Evolutionary conservation across 2,888 invertebrate genomes (phyloP).

Genomic region (Salpingus planirostris): DNA sequence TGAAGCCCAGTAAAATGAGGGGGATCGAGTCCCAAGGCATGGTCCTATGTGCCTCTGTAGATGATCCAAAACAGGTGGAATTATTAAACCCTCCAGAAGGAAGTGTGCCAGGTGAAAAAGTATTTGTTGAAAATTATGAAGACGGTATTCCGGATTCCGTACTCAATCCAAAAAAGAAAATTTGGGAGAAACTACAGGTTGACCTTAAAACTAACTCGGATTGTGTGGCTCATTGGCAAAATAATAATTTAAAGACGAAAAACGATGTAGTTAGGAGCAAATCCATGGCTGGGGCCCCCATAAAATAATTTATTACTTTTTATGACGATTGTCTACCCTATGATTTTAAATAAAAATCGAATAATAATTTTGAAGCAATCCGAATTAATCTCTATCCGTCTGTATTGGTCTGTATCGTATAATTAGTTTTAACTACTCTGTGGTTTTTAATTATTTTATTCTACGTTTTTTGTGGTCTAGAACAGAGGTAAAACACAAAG

Average conservation of each 20-base stretch:
- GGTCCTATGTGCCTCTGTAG: slow-evolving; percentile 83
- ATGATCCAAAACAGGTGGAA: slow-evolving; percentile 76
- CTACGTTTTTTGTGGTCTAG: too few species aligned
- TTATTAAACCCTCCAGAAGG: slow-evolving; percentile 70
- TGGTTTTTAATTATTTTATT: too few species aligned
- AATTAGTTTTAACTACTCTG: too few species aligned
- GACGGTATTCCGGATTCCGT: slow-evolving; percentile 70
- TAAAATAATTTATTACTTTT: slow-evolving; percentile 53
- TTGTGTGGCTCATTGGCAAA: slow-evolving; percentile 78
- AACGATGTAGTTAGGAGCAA: slow-evolving; percentile 65
- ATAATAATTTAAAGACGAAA: slow-evolving; percentile 63
- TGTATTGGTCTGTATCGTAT: too few species aligned
- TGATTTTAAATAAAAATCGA: too few species aligned
- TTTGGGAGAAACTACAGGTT: slow-evolving; percentile 86
- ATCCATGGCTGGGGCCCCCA: slow-evolving; percentile 69
- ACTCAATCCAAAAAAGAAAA: slow-evolving; percentile 91
- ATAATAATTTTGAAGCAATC: too few species aligned
- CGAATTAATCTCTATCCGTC: too few species aligned
- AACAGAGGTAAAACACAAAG: too few species aligned
- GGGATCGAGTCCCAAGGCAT: slow-evolving; percentile 88
- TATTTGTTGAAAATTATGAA: slow-evolving; percentile 76
- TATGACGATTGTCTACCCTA: neutral
- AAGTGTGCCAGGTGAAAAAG: slow-evolving; percentile 72
- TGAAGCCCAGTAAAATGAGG: slow-evolving; percentile 95
- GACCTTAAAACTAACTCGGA: slow-evolving; percentile 64